A percentile compares a stretch with the other conserved stretches of the same genome.
These are phyloP conservation scores for Eriosoma lanigerum DNA, from an alignment of 1,140 invertebrate genomes.

Conservation along the genomic window DNA sequence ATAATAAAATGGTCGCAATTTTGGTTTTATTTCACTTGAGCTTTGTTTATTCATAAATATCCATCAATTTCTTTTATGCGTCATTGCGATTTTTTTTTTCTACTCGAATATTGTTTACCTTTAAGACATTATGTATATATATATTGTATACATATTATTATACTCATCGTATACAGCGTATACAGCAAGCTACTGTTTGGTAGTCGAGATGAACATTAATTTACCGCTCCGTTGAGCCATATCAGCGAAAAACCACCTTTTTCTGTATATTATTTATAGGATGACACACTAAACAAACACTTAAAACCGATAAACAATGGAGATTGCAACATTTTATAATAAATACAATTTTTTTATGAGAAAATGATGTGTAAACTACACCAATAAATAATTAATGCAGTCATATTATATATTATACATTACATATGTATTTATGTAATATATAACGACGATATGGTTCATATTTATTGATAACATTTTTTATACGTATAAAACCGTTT, in stretches of 20 bases:
- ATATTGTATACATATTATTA: no score
- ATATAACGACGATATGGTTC: not conserved
- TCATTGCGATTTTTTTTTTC: not conserved
- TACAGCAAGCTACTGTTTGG: no score
- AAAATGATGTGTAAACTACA: not conserved
- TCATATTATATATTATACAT: not conserved
- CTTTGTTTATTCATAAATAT: no score
- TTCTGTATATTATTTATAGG: no score
- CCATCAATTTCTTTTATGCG: not conserved
- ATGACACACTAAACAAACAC: slow-evolving; percentile 1
- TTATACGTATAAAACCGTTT: not conserved
- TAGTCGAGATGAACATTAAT: slow-evolving; percentile 10
- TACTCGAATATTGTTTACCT: slow-evolving; percentile 15
- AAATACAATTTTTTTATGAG: not conserved
- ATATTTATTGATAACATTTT: slow-evolving; percentile 24
- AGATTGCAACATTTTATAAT: no score
- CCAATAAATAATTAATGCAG: slow-evolving; percentile 34
- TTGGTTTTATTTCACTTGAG: no score
- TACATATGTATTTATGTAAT: not conserved
- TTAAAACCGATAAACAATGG: not conserved
- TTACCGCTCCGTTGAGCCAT: slow-evolving; percentile 10
- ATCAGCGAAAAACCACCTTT: not conserved
- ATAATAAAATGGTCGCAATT: no score
- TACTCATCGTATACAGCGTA: no score
- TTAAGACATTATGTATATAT: not conserved